A percentile compares a stretch with the other conserved stretches of the same genome.
Evolutionary conservation across 2,113 vertebrate genomes (phyloP).

Genomic region (Falcunculus frontatus): DNA sequence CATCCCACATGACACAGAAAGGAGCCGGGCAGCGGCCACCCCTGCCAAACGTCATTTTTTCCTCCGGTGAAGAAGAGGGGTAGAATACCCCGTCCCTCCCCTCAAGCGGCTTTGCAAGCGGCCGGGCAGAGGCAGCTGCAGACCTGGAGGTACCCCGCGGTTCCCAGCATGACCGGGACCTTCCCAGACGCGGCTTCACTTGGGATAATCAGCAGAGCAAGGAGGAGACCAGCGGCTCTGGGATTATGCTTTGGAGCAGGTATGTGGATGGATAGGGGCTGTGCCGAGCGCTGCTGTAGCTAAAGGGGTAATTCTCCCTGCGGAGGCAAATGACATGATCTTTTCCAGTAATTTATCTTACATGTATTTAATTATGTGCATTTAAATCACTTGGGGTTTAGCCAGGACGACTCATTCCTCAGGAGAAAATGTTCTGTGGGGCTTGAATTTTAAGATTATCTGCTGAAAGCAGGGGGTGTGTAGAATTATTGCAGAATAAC

Average conservation of each 20-base stretch:
- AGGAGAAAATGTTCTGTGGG: not conserved
- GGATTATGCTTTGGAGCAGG: constrained; percentile 54
- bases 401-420: not conserved
- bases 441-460: not conserved
- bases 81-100: not conserved
- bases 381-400: not conserved
- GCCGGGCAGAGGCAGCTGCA: not conserved
- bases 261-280: not conserved
- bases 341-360: not conserved
- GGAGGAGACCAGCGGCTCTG: not conserved
- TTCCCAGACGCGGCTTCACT: not conserved
- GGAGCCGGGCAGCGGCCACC: not conserved
- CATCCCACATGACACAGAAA: constrained; percentile 59
- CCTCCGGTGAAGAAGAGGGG: not conserved
- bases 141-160: not conserved
- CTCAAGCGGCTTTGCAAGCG: not conserved
- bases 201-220: not conserved
- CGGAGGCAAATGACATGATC: accelerated
- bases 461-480: not conserved
- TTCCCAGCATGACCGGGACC: not conserved
- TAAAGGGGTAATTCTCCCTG: not conserved
- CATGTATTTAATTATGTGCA: not conserved
- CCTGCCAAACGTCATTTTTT: constrained; percentile 16
- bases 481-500: not conserved
- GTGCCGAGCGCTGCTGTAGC: not conserved